Conservation (phyloP, 2,113 vertebrate species). For the Salvator merianae region DNA sequence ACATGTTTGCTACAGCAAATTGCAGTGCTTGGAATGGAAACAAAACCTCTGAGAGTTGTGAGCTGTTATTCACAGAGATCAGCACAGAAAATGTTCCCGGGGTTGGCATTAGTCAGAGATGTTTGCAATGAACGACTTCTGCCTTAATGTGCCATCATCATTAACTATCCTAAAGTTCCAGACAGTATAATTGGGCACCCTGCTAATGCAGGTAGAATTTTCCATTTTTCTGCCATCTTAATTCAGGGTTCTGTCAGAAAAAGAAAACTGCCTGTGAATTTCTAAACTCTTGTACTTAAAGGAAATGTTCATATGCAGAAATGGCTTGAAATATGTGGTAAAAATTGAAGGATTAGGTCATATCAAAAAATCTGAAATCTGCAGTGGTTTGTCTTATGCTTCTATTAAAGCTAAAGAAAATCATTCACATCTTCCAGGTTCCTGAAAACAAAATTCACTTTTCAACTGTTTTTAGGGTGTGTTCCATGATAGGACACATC, state of each 20-base stretch:
- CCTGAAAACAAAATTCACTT: neutral
- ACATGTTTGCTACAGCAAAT: neutral
- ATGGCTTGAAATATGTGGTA: neutral
- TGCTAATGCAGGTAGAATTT: constrained; percentile 49
- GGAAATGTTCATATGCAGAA: neutral
- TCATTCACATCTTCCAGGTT: neutral
- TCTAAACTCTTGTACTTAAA: constrained; percentile 17
- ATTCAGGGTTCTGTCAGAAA: constrained; percentile 32
- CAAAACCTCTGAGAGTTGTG: neutral
- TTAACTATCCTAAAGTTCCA: constrained; percentile 36
- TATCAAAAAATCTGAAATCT: neutral
- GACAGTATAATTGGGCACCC: constrained; percentile 41
- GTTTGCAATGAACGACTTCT: constrained; percentile 20
- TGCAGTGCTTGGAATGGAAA: constrained; percentile 2
- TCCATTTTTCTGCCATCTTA: constrained; percentile 30
- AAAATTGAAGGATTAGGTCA: neutral
- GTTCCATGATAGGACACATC: too few species aligned
- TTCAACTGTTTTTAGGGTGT: neutral
- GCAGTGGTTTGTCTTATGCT: neutral
- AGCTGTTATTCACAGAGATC: neutral
- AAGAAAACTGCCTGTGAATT: neutral
- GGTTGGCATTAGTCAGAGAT: constrained; percentile 6
- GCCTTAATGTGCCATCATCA: neutral
- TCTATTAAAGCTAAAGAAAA: neutral
- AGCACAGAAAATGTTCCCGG: neutral